A percentile compares a stretch with the other conserved stretches of the same genome.
Conservation (phyloP, 2,113 vertebrate species). For the Hippopotamus amphibius region DNA sequence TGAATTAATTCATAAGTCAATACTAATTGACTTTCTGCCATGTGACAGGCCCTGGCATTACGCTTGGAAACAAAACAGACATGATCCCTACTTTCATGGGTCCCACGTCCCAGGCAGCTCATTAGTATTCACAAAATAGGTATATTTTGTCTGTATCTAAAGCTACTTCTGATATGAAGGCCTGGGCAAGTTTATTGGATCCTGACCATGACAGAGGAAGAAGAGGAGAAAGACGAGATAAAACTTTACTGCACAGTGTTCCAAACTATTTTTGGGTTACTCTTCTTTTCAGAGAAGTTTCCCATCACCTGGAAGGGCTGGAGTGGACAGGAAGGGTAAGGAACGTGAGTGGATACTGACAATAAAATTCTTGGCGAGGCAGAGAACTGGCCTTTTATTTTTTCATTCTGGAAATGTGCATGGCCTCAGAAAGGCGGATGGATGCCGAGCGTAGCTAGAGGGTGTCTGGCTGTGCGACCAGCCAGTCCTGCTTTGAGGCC, state of each 20-base stretch:
- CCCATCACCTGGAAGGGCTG: not conserved
- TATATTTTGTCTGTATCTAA: not conserved
- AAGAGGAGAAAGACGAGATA: not conserved
- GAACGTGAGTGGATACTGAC: not conserved
- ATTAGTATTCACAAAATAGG: not conserved
- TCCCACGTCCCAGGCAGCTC: not conserved
- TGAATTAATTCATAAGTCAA: not conserved
- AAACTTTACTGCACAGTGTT: not conserved
- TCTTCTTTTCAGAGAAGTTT: not conserved
- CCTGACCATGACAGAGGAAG: not conserved
- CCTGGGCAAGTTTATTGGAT: not conserved
- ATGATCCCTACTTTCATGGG: not conserved
- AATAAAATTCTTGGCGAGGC: not conserved
- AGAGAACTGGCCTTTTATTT: not conserved
- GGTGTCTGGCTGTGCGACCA: not conserved
- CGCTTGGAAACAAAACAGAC: not conserved
- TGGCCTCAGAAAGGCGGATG: not conserved
- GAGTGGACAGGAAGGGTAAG: not conserved
- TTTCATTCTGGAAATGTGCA: not conserved
- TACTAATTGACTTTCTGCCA: not conserved
- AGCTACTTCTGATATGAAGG: not conserved
- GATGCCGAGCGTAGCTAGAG: not conserved
- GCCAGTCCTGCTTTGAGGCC: not conserved
- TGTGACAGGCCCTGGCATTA: not conserved
- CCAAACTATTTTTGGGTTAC: not conserved